Conservation (phyloP, 2,888 invertebrate genomes). For the Limenitis camilla region DNA sequence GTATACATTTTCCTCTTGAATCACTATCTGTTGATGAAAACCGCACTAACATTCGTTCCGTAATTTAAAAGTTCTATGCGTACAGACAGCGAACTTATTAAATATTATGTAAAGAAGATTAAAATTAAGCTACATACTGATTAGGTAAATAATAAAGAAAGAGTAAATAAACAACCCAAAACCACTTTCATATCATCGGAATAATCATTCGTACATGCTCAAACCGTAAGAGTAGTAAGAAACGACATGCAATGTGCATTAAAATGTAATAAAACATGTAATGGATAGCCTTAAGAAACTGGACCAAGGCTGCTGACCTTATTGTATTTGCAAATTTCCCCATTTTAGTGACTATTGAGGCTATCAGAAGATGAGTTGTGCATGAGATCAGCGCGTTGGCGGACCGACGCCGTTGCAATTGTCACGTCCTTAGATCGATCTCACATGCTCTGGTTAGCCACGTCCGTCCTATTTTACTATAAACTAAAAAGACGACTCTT, state of each 20-base stretch:
- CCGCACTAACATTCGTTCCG: too few relatives aligned
- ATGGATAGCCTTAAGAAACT: constrained; percentile 9
- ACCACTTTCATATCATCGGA: too few relatives aligned
- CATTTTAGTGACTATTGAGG: constrained; percentile 11
- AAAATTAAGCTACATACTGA: too few relatives aligned
- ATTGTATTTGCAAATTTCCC: constrained; percentile 9
- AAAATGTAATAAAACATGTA: constrained; percentile 1
- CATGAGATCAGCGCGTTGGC: constrained; percentile 32
- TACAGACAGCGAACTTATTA: too few relatives aligned
- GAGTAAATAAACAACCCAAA: too few relatives aligned
- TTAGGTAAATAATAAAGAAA: too few relatives aligned
- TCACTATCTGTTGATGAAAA: too few relatives aligned
- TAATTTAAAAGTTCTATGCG: too few relatives aligned
- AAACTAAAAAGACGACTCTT: not conserved
- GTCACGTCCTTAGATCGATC: constrained; percentile 50
- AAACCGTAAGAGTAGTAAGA: too few relatives aligned
- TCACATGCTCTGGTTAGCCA: constrained; percentile 15
- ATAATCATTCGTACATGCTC: too few relatives aligned
- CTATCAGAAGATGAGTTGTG: constrained; percentile 20
- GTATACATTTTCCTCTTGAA: too few relatives aligned
- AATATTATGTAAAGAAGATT: too few relatives aligned
- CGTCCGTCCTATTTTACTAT: constrained; percentile 17
- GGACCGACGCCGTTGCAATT: constrained; percentile 50
- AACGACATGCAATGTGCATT: not conserved
- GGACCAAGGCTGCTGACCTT: constrained; percentile 8